Base-by-base conservation (phyloP, 2,113 vertebrate species). In the Crypturellus undulatus region DNA sequence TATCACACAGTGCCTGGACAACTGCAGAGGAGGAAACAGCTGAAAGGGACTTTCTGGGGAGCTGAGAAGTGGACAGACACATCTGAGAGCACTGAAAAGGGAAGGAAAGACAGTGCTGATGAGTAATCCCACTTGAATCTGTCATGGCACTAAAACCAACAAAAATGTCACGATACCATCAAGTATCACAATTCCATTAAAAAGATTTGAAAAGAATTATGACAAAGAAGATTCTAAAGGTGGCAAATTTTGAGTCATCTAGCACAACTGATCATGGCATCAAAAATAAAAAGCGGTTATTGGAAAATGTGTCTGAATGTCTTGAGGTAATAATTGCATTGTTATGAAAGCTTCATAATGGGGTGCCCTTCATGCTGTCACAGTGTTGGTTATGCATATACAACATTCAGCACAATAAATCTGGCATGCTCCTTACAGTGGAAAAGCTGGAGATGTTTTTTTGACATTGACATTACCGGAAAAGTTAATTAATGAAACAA, bases 211-310 rank as follows among this genome's bases (percentile, higher is more conserved):
- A 62, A 78, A 60, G 5, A 63, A 63, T 64, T 68, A 25, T 22
- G 25, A 75, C 51, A 56, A 28, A 88, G 83, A 71, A 17, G 6
- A 26, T 93, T 83, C 49, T 75, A 80, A 75, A 77, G 68, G 40
- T 90, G 68, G 58, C 54, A 70, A 30, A 58, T 79, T 77, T 95
- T 91, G 87, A 92, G 34, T 81, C 51, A 84, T 22, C 30, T 34
- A 56, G 54, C 38, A 63, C 32, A 75, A 92, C 54, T 51, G 5
- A 59, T 87, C 72, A 73, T 0, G 2, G 12, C 59, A 80, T 87
- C 82, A 90, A 93, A 65, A 17, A 73, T 36, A 54, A 34, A 77
- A 87, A 70, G 18, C 0, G 1, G 26, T 49, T 73, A 45, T 70
- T 52, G 59, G 64, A 87, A 96, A 67, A 67, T 43, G 15, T 79